phyloP scores from a whole-genome alignment of 1,140 invertebrate genomes.

The Delia radicum region DNA sequence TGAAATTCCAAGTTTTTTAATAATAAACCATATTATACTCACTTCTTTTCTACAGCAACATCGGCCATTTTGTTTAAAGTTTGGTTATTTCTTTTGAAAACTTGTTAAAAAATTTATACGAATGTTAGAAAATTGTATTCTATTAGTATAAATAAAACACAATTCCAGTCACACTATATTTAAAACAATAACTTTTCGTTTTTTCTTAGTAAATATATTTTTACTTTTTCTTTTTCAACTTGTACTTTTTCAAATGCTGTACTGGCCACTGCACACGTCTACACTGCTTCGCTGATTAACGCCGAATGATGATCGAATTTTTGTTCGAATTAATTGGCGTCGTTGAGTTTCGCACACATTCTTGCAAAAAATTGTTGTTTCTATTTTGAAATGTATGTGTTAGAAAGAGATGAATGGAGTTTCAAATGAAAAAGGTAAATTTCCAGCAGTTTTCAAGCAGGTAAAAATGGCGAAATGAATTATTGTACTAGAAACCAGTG shows the following conservation, averaged over 20 bases:
- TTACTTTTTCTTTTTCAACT: neutral
- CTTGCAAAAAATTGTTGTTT: neutral
- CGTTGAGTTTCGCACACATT: neutral
- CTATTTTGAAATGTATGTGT: neutral
- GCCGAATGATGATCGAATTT: conserved; percentile 15
- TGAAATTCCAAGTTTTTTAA: no score
- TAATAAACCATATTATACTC: conserved; percentile 38
- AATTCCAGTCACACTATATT: conserved; percentile 3
- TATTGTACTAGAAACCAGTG: neutral
- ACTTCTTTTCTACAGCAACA: conserved; percentile 52
- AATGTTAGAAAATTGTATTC: conserved; percentile 12
- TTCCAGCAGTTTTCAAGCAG: neutral
- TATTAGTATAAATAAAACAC: conserved; percentile 14
- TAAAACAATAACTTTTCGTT: neutral
- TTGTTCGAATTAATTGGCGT: conserved; percentile 15
- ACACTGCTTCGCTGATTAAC: conserved; percentile 3
- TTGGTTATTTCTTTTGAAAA: conserved; percentile 15
- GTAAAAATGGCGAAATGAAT: neutral
- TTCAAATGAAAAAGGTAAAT: neutral
- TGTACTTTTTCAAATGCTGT: neutral
- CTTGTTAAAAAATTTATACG: conserved; percentile 5
- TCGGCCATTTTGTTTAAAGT: conserved; percentile 52
- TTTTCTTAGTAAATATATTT: neutral
- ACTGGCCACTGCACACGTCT: conserved; percentile 21
- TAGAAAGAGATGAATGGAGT: neutral